Percentiles rank a stretch among this genome's conserved stretches.
phyloP scores from a whole-genome alignment of 92 coral and sea anemone genomes.

The Epizoanthus scotinus region DNA sequence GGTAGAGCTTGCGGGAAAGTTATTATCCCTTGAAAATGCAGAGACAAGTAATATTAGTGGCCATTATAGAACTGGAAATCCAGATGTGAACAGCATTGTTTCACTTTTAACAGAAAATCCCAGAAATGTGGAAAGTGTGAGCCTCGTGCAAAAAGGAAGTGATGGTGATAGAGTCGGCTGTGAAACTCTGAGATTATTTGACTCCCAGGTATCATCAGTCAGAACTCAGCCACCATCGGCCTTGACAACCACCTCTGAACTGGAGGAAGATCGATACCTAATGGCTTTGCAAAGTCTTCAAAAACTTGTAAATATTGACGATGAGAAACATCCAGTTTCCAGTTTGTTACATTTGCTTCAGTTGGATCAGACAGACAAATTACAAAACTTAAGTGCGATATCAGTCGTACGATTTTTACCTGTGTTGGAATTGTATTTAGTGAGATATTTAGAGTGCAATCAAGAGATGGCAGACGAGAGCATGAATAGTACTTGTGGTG shows the following conservation, averaged over 20 bases:
- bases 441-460: slow-evolving; percentile 53
- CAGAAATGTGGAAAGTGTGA: background rate
- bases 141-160: slow-evolving; percentile 23
- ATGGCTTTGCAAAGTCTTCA: slow-evolving; percentile 31
- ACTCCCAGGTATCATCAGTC: slow-evolving; percentile 38
- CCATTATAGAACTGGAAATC: slow-evolving; percentile 27
- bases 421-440: slow-evolving; percentile 64
- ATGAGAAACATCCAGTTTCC: background rate
- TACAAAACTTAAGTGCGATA: background rate
- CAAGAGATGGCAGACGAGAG: slow-evolving; percentile 61
- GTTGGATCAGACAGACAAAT: background rate
- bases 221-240: slow-evolving; percentile 2
- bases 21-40: slow-evolving; percentile 54
- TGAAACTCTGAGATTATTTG: slow-evolving; percentile 58
- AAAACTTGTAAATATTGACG: slow-evolving; percentile 13
- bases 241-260: background rate
- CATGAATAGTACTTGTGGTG: slow-evolving; percentile 45
- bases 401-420: slow-evolving; percentile 63
- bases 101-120: slow-evolving; percentile 51
- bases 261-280: background rate
- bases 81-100: slow-evolving; percentile 59
- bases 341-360: slow-evolving; percentile 12
- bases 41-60: slow-evolving; percentile 29
- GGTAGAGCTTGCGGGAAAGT: slow-evolving; percentile 66
- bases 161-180: slow-evolving; percentile 13